These are phyloP conservation scores for Protonibea diacanthus DNA, from an alignment of 2,797 vertebrate species.

Conservation along the genomic window DNA sequence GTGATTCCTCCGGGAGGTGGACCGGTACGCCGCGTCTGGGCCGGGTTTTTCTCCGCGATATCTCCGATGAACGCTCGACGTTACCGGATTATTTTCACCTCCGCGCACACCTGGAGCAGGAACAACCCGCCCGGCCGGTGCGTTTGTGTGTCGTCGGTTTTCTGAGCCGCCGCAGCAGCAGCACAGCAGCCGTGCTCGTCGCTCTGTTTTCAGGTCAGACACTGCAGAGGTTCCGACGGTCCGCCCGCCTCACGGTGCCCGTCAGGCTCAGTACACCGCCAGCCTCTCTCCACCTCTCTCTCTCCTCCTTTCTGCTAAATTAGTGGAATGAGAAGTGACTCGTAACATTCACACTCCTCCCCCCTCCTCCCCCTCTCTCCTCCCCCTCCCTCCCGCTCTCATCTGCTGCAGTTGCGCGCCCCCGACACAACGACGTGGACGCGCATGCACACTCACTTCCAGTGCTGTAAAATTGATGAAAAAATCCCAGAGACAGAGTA, in stretches of 20 bases:
- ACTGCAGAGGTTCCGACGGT: constrained; percentile 54
- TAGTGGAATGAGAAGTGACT: constrained; percentile 64
- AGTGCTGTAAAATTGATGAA: constrained; percentile 63
- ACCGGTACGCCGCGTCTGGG: neutral
- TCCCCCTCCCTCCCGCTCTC: constrained; percentile 72
- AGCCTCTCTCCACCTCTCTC: constrained; percentile 10
- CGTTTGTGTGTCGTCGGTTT: constrained; percentile 48
- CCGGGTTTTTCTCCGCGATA: neutral
- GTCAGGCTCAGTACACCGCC: constrained; percentile 14
- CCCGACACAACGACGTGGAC: constrained; percentile 23
- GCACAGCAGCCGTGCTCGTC: neutral
- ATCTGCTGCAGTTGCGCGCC: constrained; percentile 84
- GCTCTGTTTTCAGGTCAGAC: constrained; percentile 35
- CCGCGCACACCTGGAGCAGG: constrained; percentile 56
- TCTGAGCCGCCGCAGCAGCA: neutral
- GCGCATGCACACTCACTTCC: constrained; percentile 43
- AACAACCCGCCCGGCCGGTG: constrained; percentile 45
- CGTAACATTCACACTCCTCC: constrained; percentile 82
- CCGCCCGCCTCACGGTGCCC: constrained; percentile 1
- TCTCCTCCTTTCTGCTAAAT: constrained; percentile 54
- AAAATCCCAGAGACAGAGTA: constrained; percentile 55
- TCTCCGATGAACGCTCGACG: constrained; percentile 9
- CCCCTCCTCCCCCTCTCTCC: constrained; percentile 14
- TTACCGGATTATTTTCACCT: neutral
- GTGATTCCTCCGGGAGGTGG: neutral